Conservation (phyloP, 2,888 invertebrate genomes). For the Tenthredo mesomela region DNA sequence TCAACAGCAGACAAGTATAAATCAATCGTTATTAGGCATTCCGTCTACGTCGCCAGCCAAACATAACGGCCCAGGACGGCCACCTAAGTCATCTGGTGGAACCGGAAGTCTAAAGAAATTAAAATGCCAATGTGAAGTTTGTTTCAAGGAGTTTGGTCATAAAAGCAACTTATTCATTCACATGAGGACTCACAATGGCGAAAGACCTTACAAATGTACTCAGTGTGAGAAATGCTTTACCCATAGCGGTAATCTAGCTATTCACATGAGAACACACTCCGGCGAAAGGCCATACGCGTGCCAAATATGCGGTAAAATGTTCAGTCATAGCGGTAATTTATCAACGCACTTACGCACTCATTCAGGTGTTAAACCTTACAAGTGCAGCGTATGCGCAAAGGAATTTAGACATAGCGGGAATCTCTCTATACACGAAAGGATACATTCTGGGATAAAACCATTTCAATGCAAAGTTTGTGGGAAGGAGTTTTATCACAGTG, state of each 20-base stretch:
- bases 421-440: slow-evolving; percentile 75
- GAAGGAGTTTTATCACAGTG: slow-evolving; percentile 76
- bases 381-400: slow-evolving; percentile 74
- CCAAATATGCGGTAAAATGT: slow-evolving; percentile 76
- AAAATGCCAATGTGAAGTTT: slow-evolving; percentile 76
- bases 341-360: slow-evolving; percentile 75
- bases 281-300: slow-evolving; percentile 76
- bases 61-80: slow-evolving; percentile 70
- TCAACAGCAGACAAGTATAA: slow-evolving; percentile 56
- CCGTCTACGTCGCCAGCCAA: slow-evolving; percentile 60
- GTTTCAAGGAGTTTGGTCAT: slow-evolving; percentile 76
- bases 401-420: slow-evolving; percentile 77
- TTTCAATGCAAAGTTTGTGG: slow-evolving; percentile 76
- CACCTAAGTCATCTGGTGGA: slow-evolving; percentile 65
- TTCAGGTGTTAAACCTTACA: slow-evolving; percentile 75
- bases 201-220: slow-evolving; percentile 75
- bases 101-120: slow-evolving; percentile 66
- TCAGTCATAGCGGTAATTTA: slow-evolving; percentile 75
- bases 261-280: slow-evolving; percentile 76
- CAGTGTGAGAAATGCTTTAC: slow-evolving; percentile 76
- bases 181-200: slow-evolving; percentile 76
- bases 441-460: slow-evolving; percentile 76
- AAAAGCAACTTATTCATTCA: slow-evolving; percentile 76
- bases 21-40: slow-evolving; percentile 56
- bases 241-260: slow-evolving; percentile 75